Evolutionary conservation across 2,113 vertebrate genomes (phyloP).

Genomic region (Hemiscyllium ocellatum): DNA sequence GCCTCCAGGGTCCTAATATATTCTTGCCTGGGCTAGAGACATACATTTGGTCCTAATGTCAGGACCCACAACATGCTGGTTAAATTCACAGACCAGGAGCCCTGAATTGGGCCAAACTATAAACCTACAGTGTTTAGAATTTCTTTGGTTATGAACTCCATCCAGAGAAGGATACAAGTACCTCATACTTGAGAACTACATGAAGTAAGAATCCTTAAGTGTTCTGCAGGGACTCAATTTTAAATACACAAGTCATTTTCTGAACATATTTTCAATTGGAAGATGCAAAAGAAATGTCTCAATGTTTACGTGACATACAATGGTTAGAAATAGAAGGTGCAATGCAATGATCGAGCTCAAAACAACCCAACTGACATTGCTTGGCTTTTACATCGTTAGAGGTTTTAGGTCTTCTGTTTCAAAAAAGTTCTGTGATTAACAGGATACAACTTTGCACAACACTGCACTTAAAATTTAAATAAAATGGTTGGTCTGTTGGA

Average conservation of each 20-base stretch:
- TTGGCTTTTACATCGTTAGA: background rate
- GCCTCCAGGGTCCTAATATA: too few species aligned
- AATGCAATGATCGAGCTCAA: background rate
- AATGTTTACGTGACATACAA: background rate
- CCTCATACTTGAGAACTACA: background rate
- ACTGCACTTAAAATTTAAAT: background rate
- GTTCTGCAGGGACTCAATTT: background rate
- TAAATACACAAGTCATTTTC: background rate
- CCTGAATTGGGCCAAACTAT: background rate
- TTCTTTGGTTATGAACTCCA: background rate
- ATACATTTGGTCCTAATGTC: too few species aligned
- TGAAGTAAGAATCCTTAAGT: background rate
- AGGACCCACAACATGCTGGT: too few species aligned
- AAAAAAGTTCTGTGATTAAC: background rate
- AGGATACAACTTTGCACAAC: background rate
- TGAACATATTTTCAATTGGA: background rate
- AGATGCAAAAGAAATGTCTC: background rate
- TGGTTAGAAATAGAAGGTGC: background rate
- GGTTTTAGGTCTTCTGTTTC: background rate
- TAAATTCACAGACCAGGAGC: background rate
- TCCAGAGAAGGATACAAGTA: too few species aligned
- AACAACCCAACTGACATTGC: background rate
- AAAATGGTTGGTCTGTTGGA: background rate
- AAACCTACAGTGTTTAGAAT: background rate
- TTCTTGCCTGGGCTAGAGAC: too few species aligned